phyloP scores from a whole-genome alignment of 1,140 invertebrate species.

The Pseudobourletiella spinata region DNA sequence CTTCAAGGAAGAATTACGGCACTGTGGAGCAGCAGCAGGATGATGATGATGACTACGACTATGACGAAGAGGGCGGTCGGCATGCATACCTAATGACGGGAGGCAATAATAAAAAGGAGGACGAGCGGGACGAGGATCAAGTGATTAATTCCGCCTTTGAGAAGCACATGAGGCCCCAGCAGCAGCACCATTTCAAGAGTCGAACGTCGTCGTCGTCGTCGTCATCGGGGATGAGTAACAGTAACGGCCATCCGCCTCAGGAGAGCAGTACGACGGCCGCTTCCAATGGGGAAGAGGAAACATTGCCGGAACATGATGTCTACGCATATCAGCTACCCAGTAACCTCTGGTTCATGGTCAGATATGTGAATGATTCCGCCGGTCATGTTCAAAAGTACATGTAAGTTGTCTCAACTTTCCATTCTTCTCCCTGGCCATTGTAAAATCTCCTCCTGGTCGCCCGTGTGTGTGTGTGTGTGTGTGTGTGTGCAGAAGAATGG shows the following conservation, averaged over 20 bases:
- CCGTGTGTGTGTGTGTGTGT: no score
- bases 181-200: not conserved
- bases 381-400: conserved; percentile 35
- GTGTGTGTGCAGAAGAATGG: no score
- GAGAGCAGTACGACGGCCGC: not conserved
- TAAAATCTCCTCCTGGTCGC: no score
- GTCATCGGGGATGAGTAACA: no score
- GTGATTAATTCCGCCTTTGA: conserved; percentile 28
- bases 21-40: conserved; percentile 5
- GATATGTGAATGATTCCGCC: conserved; percentile 28
- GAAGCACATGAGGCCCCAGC: conserved; percentile 15
- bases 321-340: conserved; percentile 34
- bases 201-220: no score
- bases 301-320: conserved; percentile 23
- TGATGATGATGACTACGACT: conserved; percentile 27
- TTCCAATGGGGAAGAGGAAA: not conserved
- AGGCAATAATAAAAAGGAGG: conserved; percentile 13
- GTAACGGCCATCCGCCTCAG: not conserved
- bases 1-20: conserved; percentile 2
- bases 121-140: conserved; percentile 25
- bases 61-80: conserved; percentile 20
- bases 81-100: conserved; percentile 35
- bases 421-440: no score
- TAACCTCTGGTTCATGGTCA: conserved; percentile 34
- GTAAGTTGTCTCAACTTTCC: no score